Percentiles rank a stretch among this genome's conserved stretches.
Evolutionary conservation across 2,797 vertebrate species (phyloP).

Genomic region (Centroberyx gerrardi): DNA sequence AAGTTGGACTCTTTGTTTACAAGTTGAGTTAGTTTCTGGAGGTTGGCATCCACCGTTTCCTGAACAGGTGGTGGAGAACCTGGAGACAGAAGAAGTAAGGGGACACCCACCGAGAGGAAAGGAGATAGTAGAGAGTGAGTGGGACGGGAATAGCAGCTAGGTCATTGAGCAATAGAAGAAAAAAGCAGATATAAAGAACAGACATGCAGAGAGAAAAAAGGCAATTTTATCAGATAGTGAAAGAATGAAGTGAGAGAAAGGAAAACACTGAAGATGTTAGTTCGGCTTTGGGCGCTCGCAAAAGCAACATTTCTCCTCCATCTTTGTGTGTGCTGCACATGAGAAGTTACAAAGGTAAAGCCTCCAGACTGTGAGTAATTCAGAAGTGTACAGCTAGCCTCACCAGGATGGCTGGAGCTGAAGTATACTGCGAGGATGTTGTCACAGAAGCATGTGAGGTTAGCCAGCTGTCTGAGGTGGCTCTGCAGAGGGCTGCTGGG

Average conservation of each 20-base stretch:
- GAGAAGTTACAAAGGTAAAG: slow-evolving; percentile 4
- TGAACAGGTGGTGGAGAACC: slow-evolving; percentile 89
- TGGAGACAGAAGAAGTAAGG: slow-evolving; percentile 69
- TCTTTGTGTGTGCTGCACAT: not conserved
- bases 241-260: slow-evolving; percentile 13
- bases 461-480: slow-evolving; percentile 95
- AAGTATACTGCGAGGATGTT: slow-evolving; percentile 92
- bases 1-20: slow-evolving; percentile 99
- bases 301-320: not conserved
- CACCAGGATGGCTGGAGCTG: slow-evolving; percentile 85
- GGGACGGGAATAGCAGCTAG: slow-evolving; percentile 14
- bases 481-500: slow-evolving; percentile 93
- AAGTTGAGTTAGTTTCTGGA: slow-evolving; percentile 99
- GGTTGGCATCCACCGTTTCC: slow-evolving; percentile 95
- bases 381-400: slow-evolving; percentile 35
- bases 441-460: slow-evolving; percentile 94
- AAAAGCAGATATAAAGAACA: slow-evolving; percentile 18
- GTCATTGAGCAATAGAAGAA: slow-evolving; percentile 26
- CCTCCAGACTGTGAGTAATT: slow-evolving; percentile 3
- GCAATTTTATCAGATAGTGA: slow-evolving; percentile 1
- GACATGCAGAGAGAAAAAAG: not conserved
- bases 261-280: slow-evolving; percentile 50
- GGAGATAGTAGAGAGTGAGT: slow-evolving; percentile 31
- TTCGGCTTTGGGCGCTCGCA: slow-evolving; percentile 6
- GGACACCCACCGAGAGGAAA: slow-evolving; percentile 32